Base-by-base conservation (phyloP, 2,888 invertebrate genomes). In the Heliconius ismenius region DNA sequence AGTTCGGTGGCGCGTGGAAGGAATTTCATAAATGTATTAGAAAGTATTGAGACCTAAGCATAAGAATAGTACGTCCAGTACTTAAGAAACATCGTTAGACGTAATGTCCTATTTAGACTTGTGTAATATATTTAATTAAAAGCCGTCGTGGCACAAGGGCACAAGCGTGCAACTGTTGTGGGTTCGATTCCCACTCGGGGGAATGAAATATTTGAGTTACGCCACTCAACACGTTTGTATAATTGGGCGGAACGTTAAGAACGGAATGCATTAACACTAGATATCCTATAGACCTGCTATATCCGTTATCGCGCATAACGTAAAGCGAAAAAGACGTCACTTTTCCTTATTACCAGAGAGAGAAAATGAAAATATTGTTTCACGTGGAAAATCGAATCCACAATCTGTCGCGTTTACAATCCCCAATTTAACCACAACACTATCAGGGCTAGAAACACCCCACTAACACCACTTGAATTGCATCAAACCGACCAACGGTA, bases 401-500 rank as follows among this genome's bases (percentile, higher is more conserved):
- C 7, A 7, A 49, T 18, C 21, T 32, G 11, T 39, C 11, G 11
- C 36, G 1, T 9, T 39, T 39, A 39, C 36, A 39, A 11, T 39
- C 36, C 11, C 11, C 36, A 39, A 39, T 39, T 39, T 2, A 39
- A 24, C 24, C 2, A 11, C 54, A 21, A n/a, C 1, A 24, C 6
- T 15, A 21, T 2, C 58, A 15, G 69, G 62, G 36, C 36, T 26
- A 36, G 21, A 13, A 28, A 39, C n/a, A 54, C 78, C 78, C 78
- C 78, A 75, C 73, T 70, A 70, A 26, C 7, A 62, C 24, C 36
- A 26, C 64, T 65, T 24, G 24, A 39, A 43, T 78, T 78, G 78
- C 79, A 74, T 74, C 76, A 76, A 72, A 21, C 15, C 73, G 49
- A 24, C 67, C 13, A n/a, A 49, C 69, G 63, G 36, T 62, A 73